Conservation (phyloP, 2,797 vertebrate genomes). For the Microtus agrestis region DNA sequence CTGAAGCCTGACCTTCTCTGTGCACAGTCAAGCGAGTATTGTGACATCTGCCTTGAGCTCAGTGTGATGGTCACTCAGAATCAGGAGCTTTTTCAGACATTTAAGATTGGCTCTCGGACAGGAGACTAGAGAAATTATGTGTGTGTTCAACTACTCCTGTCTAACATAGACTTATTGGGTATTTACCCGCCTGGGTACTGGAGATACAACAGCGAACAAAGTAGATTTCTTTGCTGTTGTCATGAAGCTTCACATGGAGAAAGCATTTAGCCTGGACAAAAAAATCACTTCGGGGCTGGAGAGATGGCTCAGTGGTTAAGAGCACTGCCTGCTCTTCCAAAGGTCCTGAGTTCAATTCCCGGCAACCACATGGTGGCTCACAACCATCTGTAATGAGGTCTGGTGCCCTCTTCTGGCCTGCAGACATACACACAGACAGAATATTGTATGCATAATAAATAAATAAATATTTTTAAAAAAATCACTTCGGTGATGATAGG, state of each 20-base stretch:
- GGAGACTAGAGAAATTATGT: not conserved
- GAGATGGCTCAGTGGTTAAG: too few relatives aligned
- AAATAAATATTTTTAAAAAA: too few relatives aligned
- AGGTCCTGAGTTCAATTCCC: too few relatives aligned
- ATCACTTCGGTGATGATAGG: not conserved
- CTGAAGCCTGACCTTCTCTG: not conserved
- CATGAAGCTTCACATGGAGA: not conserved
- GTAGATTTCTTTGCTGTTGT: not conserved
- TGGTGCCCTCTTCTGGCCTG: too few relatives aligned
- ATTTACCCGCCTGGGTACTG: not conserved
- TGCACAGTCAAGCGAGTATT: not conserved
- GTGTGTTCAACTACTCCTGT: slow-evolving; percentile 1
- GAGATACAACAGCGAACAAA: not conserved
- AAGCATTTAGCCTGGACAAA: not conserved
- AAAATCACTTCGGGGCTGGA: not conserved
- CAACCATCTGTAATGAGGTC: too few relatives aligned
- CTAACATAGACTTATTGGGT: not conserved
- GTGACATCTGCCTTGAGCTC: not conserved
- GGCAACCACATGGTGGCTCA: too few relatives aligned
- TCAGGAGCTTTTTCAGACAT: not conserved
- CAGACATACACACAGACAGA: too few relatives aligned
- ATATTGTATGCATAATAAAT: too few relatives aligned
- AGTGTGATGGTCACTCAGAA: not conserved
- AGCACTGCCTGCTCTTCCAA: too few relatives aligned
- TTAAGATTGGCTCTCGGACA: not conserved